Base-by-base conservation (phyloP, 2,113 vertebrate genomes). In the Sceloporus tristichus region DNA sequence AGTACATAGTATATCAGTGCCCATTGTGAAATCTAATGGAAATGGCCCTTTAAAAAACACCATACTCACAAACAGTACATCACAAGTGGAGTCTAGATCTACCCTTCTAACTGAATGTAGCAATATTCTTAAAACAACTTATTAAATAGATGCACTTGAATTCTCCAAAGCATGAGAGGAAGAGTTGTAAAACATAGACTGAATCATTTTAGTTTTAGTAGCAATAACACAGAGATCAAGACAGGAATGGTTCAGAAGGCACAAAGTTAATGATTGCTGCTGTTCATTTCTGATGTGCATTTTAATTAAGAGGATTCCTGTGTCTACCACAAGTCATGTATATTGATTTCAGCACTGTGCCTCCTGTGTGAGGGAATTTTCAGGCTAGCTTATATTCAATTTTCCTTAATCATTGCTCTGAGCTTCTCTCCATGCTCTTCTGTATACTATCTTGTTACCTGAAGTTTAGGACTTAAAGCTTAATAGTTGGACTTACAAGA, bases 11-110 rank as follows among this genome's bases (percentile, higher is more conserved):
- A 38, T 84, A 23, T 77, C 53, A 79, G 10, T 88, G 76, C 18
- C 73, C 75, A 73, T 71, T 79, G 65, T 84, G 84, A 84, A 85
- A 79, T 73, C 13, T 84, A 79, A 88, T 84, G 79, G 18, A 62
- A 59, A 34, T 73, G 71, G 54, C 75, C 38, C 48, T 48, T 48
- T 48, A 48, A 48, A 48, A 48, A 48, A 48, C 27, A 68, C 59
- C 59, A 84, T 79, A 84, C 54, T 23, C 62, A 79, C 6, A 27
- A 48, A 11, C 2, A 73, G 21, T 62, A 21, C 54, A 79, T 48
- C 48, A 59, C 71, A 48, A 71, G 34, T 66, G 56, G 29, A 77
- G n/a, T 75, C 62, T 48, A 88, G 77, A n/a, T n/a, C 0, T 48
- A 71, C 79, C 38, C 34, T 65, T 77, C 14, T n/a, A 53, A 21